Conservation (phyloP, 2,113 vertebrate species). For the Rhabdornis inornatus region DNA sequence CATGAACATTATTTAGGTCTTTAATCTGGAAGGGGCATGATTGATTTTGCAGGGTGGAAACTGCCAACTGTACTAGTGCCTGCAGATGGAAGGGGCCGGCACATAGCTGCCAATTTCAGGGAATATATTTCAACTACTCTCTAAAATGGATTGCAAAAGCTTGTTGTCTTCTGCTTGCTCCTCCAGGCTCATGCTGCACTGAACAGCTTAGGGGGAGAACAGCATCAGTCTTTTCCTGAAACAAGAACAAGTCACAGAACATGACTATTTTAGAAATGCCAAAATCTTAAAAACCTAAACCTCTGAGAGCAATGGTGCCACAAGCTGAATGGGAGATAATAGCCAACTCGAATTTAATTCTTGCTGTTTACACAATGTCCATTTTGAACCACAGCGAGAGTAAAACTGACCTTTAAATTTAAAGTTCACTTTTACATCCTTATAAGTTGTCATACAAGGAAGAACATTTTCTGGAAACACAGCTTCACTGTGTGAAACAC, state of each 20-base stretch:
- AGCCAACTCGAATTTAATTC: neutral
- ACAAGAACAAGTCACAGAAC: neutral
- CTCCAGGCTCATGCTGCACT: neutral
- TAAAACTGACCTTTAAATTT: neutral
- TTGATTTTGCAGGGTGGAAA: slow-evolving; percentile 67
- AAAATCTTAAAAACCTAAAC: neutral
- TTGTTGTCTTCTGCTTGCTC: slow-evolving; percentile 46
- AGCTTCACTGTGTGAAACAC: neutral
- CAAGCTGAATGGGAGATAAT: neutral
- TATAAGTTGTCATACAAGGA: neutral
- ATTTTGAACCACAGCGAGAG: neutral
- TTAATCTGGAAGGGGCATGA: slow-evolving; percentile 70
- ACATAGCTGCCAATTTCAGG: slow-evolving; percentile 63
- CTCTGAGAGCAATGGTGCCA: neutral
- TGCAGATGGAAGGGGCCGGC: slow-evolving; percentile 66
- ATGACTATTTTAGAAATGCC: neutral
- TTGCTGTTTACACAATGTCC: neutral
- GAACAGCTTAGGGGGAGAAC: neutral
- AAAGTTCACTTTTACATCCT: neutral
- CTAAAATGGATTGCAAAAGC: slow-evolving; percentile 36
- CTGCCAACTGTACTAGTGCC: slow-evolving; percentile 64
- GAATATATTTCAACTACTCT: slow-evolving; percentile 52
- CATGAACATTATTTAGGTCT: slow-evolving; percentile 67
- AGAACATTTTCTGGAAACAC: neutral
- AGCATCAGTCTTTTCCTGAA: neutral